Evolutionary conservation across 2,888 invertebrate species (phyloP), one percentile per base, ranked within the genome.

Genomic region (Agrotis clavis): DNA sequence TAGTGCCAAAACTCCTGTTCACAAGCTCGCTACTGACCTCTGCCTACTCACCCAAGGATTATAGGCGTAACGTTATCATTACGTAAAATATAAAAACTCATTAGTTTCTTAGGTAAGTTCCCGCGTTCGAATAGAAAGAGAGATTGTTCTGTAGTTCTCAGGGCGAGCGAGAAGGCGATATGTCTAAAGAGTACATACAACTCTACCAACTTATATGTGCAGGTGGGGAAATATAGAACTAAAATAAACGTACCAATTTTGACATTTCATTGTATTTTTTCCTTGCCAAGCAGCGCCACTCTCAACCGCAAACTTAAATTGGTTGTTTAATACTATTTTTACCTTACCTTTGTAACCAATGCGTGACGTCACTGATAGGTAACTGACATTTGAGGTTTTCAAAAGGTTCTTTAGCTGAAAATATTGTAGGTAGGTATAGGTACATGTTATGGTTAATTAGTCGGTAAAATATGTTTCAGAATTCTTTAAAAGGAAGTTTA

Each of bases 121-220:
- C 74, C 84, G 79, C 81, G 83, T 69, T 64, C 75, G 59, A 75
- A 51, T 75, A 69, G 76, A 66, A 74, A 84, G 80, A 79, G 79
- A 80, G 84, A 84, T 84, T 81, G 80, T 80, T 84, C 77, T 81
- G n/a, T 53, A 53, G 63, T 80, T 84, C 80, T 75, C 84, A 80
- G 68, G 76, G n/a, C 11, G 84, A 80, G 84, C 66, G 80, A 84
- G 80, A 80, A 4, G 19, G 65, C 69, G 69, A 19, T 35, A 59
- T 65, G 69, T 79, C 62, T 48, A 60, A 83, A 83, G 80, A 72
- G 78, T 83, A n/a, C 11, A 41, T 41, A 41, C 41, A 41, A 41
- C 9, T 41, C 41, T 41, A 41, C 41, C 9, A 41, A 41, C 41
- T 41, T 41, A 41, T 2, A 9, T 41, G 11, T 41, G 41, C 41